Percentiles rank a stretch among this genome's conserved stretches.
Conservation (phyloP, 2,888 invertebrate genomes). For the Melipona bicolor region DNA sequence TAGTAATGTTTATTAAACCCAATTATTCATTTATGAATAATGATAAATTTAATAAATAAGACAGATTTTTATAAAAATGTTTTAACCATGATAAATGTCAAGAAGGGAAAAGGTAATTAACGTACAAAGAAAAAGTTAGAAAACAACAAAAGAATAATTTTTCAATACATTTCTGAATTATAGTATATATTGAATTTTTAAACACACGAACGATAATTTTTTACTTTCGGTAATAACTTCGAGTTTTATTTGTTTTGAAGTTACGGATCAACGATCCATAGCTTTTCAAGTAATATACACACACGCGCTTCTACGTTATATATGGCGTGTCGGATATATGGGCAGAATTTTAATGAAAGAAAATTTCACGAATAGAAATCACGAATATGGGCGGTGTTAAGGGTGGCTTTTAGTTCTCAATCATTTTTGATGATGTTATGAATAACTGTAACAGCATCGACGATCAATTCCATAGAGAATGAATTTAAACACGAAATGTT, state of each 20-base stretch:
- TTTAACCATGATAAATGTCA: neutral
- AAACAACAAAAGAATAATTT: neutral
- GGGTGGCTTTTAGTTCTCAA: slow-evolving; percentile 6
- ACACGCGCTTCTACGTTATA: neutral
- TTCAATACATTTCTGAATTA: neutral
- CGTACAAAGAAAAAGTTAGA: neutral
- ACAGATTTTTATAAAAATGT: neutral
- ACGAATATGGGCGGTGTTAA: slow-evolving; percentile 2
- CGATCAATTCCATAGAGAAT: neutral
- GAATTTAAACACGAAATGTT: neutral
- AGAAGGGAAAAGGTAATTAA: neutral
- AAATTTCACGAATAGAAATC: slow-evolving; percentile 12
- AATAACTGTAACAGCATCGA: neutral
- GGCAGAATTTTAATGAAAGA: slow-evolving; percentile 39
- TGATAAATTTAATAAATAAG: neutral
- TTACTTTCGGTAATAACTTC: neutral
- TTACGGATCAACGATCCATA: neutral
- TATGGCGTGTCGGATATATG: slow-evolving; percentile 8
- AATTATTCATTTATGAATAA: neutral
- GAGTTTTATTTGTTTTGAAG: neutral
- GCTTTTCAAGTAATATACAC: slow-evolving; percentile 2
- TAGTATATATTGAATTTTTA: neutral
- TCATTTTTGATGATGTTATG: neutral
- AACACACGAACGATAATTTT: neutral
- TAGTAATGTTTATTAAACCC: neutral